These are phyloP conservation scores for Brachypalpus laphriformis DNA, from an alignment of 2,888 invertebrate genomes.

Conservation along the genomic window DNA sequence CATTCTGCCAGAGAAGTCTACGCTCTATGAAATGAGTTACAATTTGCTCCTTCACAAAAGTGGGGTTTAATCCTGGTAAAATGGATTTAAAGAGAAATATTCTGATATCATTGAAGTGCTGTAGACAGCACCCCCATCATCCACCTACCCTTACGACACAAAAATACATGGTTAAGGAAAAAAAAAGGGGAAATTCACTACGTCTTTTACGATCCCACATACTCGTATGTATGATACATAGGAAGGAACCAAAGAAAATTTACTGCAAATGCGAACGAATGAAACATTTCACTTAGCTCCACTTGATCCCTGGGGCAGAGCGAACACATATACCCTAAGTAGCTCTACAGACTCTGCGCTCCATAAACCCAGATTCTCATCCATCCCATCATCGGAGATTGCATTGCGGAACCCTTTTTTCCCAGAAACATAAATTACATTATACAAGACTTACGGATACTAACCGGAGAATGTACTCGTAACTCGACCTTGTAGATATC, in stretches of 20 bases:
- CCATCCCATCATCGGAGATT: conserved; percentile 31
- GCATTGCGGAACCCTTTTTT: conserved; percentile 40
- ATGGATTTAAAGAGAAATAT: neutral
- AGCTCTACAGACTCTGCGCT: conserved; percentile 19
- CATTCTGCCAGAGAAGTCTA: neutral
- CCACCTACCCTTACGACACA: neutral
- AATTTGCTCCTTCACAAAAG: neutral
- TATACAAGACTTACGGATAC: conserved; percentile 4
- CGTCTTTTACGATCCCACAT: conserved; percentile 7
- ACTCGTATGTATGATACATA: neutral
- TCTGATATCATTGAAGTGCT: conserved; percentile 8
- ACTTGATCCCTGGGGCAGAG: conserved; percentile 1
- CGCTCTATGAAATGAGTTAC: neutral
- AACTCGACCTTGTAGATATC: no score
- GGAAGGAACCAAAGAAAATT: conserved; percentile 13
- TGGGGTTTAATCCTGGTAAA: neutral
- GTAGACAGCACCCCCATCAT: neutral
- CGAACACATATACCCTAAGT: conserved; percentile 8
- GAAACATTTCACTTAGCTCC: conserved; percentile 36
- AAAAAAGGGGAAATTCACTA: neutral
- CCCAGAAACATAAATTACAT: conserved; percentile 50
- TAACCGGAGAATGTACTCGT: no score
- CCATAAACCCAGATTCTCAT: conserved; percentile 36
- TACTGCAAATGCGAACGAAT: conserved; percentile 35
- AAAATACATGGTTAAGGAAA: neutral